Conservation (phyloP, 2,797 vertebrate species). For the Gambelia wislizenii region DNA sequence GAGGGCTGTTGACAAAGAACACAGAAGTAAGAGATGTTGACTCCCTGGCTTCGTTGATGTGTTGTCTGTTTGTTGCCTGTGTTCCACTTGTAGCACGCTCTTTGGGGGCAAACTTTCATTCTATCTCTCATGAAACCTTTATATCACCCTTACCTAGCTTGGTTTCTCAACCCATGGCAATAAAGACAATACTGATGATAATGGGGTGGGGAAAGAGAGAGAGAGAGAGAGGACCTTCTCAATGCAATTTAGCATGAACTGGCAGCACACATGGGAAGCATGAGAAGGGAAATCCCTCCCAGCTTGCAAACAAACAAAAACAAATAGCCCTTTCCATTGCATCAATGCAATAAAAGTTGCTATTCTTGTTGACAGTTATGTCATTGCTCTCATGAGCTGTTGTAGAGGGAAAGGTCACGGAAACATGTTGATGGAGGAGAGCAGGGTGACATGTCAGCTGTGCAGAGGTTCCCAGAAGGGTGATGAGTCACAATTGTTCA, state of each 20-base stretch:
- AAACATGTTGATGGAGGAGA: neutral
- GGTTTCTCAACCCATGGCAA: neutral
- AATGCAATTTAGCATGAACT: neutral
- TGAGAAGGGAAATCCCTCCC: slow-evolving; percentile 15
- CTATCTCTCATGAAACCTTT: neutral
- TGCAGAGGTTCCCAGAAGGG: fast-evolving
- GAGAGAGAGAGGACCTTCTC: neutral
- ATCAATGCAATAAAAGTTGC: slow-evolving; percentile 27
- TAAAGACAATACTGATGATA: neutral
- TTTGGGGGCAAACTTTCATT: neutral
- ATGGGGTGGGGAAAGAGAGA: no score
- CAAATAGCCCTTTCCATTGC: slow-evolving; percentile 3
- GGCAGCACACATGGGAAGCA: neutral
- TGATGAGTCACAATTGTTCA: neutral
- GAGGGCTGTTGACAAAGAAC: neutral
- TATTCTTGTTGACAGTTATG: neutral
- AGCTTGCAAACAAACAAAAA: slow-evolving; percentile 15
- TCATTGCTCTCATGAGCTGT: neutral
- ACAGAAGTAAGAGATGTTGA: neutral
- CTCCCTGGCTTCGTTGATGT: neutral
- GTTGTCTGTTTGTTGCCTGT: neutral
- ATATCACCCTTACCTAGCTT: neutral
- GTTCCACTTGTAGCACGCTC: neutral
- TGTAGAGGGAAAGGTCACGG: slow-evolving; percentile 29
- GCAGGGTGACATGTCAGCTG: neutral